These are phyloP conservation scores for Mesocricetus auratus DNA, from an alignment of 2,113 vertebrate genomes.

Conservation along the genomic window DNA sequence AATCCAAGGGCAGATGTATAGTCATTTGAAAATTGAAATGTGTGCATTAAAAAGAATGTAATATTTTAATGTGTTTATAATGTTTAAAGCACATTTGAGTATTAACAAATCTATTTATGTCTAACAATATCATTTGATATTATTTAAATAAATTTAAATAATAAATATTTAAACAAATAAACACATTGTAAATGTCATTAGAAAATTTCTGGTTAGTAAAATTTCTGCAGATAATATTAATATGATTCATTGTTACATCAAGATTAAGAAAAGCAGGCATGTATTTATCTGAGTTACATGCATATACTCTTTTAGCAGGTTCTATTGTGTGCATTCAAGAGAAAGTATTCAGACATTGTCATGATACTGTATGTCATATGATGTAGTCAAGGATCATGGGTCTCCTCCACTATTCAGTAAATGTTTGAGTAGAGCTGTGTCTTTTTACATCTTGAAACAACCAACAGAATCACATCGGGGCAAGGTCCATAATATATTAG, in stretches of 20 bases:
- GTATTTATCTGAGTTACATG: background rate
- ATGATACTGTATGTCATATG: background rate
- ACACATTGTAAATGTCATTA: background rate
- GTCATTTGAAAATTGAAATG: background rate
- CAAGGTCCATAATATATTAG: background rate
- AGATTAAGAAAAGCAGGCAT: background rate
- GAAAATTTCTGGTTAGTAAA: background rate
- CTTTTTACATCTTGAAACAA: background rate
- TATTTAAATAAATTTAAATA: too few relatives aligned
- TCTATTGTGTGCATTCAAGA: background rate
- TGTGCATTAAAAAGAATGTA: background rate
- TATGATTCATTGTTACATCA: background rate
- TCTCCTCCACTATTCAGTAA: background rate
- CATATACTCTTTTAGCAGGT: background rate
- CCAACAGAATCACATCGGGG: background rate
- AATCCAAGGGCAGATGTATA: background rate
- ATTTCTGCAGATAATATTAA: background rate
- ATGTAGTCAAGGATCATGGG: too few relatives aligned
- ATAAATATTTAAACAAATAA: background rate
- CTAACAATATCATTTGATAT: background rate
- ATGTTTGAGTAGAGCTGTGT: background rate
- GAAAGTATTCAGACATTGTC: background rate
- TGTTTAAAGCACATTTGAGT: background rate
- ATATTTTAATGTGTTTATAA: background rate
- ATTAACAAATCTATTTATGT: background rate